Evolutionary conservation across 2,888 invertebrate species (phyloP).

Genomic region (Epicampocera succincta): DNA sequence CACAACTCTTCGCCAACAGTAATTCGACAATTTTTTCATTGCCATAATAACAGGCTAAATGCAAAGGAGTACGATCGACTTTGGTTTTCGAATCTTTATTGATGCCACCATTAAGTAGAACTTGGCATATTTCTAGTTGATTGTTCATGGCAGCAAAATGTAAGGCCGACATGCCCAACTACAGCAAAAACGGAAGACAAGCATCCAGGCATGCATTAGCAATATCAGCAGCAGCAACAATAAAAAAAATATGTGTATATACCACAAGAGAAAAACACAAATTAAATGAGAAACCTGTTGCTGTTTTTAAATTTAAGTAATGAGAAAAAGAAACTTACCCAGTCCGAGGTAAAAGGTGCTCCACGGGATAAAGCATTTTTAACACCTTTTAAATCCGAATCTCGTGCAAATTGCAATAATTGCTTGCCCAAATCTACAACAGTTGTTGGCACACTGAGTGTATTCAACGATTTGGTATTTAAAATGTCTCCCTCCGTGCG

Average conservation of each 20-base stretch:
- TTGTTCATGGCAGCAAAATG: constrained; percentile 94
- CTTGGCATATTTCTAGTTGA: constrained; percentile 89
- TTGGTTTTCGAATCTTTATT: constrained; percentile 94
- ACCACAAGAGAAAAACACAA: constrained; percentile 30
- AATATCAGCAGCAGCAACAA: constrained; percentile 15
- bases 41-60: constrained; percentile 93
- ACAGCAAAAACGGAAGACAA: constrained; percentile 83
- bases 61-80: constrained; percentile 94
- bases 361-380: constrained; percentile 91
- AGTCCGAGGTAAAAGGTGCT: constrained; percentile 95
- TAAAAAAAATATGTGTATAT: constrained; percentile 11
- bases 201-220: constrained; percentile 59
- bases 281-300: constrained; percentile 64
- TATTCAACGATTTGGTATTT: constrained; percentile 70
- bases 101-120: constrained; percentile 92
- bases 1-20: constrained; percentile 86
- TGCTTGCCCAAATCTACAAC: constrained; percentile 91
- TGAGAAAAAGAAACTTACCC: constrained; percentile 85
- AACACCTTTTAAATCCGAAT: constrained; percentile 90
- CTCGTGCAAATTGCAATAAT: constrained; percentile 89
- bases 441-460: constrained; percentile 72
- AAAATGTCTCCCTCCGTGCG: constrained; percentile 76
- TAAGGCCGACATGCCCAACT: constrained; percentile 90
- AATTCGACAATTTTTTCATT: constrained; percentile 88
- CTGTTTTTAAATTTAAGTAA: not conserved